Conservation (phyloP, 2,113 vertebrate genomes). For the Phalacrocorax carbo region DNA sequence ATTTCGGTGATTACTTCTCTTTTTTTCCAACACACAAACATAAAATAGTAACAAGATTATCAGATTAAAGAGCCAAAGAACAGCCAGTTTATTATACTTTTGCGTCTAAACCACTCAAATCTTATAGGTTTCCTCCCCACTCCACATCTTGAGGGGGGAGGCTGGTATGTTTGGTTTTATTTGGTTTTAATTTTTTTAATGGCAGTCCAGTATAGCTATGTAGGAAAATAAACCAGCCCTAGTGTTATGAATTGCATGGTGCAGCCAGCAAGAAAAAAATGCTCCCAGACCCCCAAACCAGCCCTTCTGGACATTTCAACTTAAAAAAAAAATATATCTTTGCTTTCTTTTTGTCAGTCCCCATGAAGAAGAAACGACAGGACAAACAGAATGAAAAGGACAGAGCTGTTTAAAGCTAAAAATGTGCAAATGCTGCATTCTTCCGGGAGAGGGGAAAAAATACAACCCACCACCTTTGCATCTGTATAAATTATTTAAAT, state of each 20-base stretch:
- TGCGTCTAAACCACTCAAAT: background rate
- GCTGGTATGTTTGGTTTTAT: background rate
- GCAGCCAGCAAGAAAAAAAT: background rate
- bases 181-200: background rate
- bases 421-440: constrained; percentile 1
- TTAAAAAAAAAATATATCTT: background rate
- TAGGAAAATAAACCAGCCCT: background rate
- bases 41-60: constrained; percentile 63
- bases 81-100: constrained; percentile 46
- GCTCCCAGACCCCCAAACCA: background rate
- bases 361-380: background rate
- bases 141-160: background rate
- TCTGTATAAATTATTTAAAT: constrained; percentile 50
- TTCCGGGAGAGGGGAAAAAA: background rate
- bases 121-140: background rate
- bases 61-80: constrained; percentile 59
- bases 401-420: constrained; percentile 6
- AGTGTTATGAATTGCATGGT: background rate
- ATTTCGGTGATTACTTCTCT: constrained; percentile 52
- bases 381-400: background rate
- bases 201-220: background rate
- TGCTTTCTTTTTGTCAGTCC: background rate
- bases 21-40: constrained; percentile 35
- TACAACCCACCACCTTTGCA: background rate
- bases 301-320: background rate